These are phyloP conservation scores for Ceratothoa steindachneri DNA, from an alignment of 2,888 invertebrate species.

Conservation along the genomic window DNA sequence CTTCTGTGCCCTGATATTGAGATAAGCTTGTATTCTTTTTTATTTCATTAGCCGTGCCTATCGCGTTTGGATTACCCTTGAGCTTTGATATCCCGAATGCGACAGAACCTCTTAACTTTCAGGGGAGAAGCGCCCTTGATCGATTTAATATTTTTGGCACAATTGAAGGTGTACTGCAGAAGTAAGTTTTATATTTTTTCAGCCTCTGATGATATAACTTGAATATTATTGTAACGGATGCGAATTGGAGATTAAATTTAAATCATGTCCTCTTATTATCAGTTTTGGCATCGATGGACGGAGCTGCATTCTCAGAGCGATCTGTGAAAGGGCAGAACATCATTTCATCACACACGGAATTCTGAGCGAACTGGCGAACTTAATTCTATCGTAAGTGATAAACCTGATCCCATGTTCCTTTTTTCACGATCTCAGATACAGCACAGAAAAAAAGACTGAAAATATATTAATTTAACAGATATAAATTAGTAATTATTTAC, in stretches of 20 bases:
- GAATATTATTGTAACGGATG: no score
- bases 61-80: neutral
- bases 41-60: neutral
- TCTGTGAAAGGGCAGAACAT: neutral
- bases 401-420: neutral
- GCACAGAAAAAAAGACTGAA: neutral
- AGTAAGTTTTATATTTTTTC: neutral
- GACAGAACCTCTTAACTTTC: neutral
- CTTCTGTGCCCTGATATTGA: no score
- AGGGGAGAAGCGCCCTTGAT: neutral
- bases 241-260: no score
- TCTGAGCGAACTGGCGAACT: neutral
- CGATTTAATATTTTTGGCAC: neutral
- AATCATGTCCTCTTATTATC: no score
- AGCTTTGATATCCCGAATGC: constrained; percentile 3
- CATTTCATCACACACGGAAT: constrained; percentile 3
- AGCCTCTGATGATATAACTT: no score
- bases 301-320: neutral
- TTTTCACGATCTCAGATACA: no score
- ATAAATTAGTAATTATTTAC: neutral
- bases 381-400: neutral
- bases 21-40: no score
- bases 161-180: neutral
- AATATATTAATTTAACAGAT: neutral
- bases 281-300: constrained; percentile 2